These are phyloP conservation scores for Calliopum simillimum DNA, from an alignment of 2,888 invertebrate genomes.

Conservation along the genomic window DNA sequence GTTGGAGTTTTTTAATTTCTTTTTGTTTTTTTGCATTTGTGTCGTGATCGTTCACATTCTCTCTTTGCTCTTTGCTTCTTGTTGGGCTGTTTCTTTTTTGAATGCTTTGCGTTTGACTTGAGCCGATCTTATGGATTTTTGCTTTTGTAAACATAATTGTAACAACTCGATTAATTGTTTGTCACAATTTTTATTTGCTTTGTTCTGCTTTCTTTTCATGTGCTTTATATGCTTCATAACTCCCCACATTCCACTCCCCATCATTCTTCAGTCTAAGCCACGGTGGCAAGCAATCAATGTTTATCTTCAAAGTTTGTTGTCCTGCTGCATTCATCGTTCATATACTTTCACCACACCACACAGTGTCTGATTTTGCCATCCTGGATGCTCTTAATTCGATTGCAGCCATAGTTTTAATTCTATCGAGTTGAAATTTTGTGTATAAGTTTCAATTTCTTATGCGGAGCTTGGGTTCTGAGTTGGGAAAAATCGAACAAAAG, in stretches of 20 bases:
- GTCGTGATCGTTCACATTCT: neutral
- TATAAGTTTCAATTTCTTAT: too few relatives aligned
- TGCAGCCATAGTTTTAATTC: too few relatives aligned
- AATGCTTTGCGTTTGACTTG: conserved; percentile 33
- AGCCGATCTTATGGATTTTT: conserved; percentile 42
- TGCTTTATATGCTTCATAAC: neutral
- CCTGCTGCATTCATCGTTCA: too few relatives aligned
- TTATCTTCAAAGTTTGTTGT: neutral
- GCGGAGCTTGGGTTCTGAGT: too few relatives aligned
- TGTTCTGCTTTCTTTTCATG: conserved; percentile 22
- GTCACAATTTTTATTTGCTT: conserved; percentile 58
- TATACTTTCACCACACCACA: too few relatives aligned
- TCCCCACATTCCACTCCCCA: neutral
- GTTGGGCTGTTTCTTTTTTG: conserved; percentile 24
- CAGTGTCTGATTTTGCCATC: too few relatives aligned
- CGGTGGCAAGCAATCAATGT: neutral
- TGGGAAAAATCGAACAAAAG: too few relatives aligned
- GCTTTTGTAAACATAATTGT: conserved; percentile 62
- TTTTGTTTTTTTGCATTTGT: neutral
- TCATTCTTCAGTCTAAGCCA: neutral
- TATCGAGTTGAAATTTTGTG: too few relatives aligned
- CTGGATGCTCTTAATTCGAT: too few relatives aligned
- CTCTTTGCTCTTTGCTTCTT: neutral
- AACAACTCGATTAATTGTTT: conserved; percentile 55
- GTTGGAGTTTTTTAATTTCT: conserved; percentile 17